Base-by-base conservation (phyloP, 2,113 vertebrate genomes). In the Leptosomus discolor region DNA sequence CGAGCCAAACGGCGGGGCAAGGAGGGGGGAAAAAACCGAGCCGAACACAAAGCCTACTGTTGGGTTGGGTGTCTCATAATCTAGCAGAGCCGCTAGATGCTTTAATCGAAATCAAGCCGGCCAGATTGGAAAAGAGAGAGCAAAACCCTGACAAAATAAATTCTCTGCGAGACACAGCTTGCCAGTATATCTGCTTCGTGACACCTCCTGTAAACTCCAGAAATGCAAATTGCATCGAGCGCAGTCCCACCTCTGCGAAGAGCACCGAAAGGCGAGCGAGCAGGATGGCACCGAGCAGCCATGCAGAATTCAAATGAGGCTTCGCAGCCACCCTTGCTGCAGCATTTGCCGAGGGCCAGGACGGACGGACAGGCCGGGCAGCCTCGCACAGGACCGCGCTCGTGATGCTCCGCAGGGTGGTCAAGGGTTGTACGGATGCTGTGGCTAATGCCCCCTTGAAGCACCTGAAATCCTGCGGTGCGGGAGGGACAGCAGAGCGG, bases 61-160 rank as follows among this genome's bases (percentile, higher is more conserved):
- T 3, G 50, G 39, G 30, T 36, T 85, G 19, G 64, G 67, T 15
- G 50, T 11, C 68, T 83, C 4, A 23, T 2, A 32, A 53, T 0
- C 20, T 53, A 30, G 34, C 16, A 2, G 50, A 74, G 64, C 69
- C 36, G 61, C 61, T 29, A 23, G 48, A n/a, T 15, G 93, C 73
- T 92, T 58, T 34, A 34, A 34, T 37, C 1, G 6, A 68, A 54
- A 69, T 29, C 70, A 46, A 90, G 34, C 10, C 26, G 48, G 80
- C 46, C 94, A 96, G 97, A 97, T 94, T 96, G 95, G 88, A 80
- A 73, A 93, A 92, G 92, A 95, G 88, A 94, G 85, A 94, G 90
- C 11, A 2, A 96, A 94, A 90, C 70, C 70, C 69, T 15, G 37
- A 10, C 27, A 34, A 65, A 94, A 97, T 90, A 82, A 95, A 97